phyloP scores from a whole-genome alignment of 2,113 vertebrate genomes.

The Paralichthys olivaceus region DNA sequence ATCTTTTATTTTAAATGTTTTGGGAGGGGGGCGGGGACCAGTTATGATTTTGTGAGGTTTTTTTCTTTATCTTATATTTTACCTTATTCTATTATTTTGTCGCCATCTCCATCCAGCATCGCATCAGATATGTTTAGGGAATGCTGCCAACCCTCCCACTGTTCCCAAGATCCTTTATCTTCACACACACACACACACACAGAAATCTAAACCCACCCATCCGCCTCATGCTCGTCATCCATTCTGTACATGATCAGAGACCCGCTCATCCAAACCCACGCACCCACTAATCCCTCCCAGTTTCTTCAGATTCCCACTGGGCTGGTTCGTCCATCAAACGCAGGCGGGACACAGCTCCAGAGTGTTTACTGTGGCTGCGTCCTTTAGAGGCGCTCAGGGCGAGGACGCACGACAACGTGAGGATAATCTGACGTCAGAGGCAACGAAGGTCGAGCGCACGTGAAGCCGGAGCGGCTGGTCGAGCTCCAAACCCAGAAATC shows the following conservation, averaged over 20 bases:
- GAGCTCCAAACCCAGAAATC: slow-evolving; percentile 42
- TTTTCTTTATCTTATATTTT: slow-evolving; percentile 2
- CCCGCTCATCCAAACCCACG: slow-evolving; percentile 54
- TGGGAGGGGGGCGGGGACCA: slow-evolving; percentile 9
- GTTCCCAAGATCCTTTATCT: slow-evolving; percentile 28
- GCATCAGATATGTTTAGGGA: slow-evolving; percentile 56
- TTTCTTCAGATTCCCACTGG: slow-evolving; percentile 66
- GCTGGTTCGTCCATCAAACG: slow-evolving; percentile 6
- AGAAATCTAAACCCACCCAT: slow-evolving; percentile 24
- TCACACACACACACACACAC: slow-evolving; percentile 6
- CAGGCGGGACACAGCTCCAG: slow-evolving; percentile 2
- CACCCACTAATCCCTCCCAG: slow-evolving; percentile 70
- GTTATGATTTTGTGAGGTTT: slow-evolving; percentile 53
- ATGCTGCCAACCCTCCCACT: slow-evolving; percentile 67
- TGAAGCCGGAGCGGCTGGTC: slow-evolving; percentile 39
- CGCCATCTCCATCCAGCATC: slow-evolving; percentile 66
- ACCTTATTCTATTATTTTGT: slow-evolving; percentile 32
- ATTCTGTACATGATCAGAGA: slow-evolving; percentile 58
- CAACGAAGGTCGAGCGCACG: background rate
- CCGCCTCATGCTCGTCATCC: slow-evolving; percentile 45
- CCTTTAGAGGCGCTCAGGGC: background rate
- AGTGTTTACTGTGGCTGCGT: background rate
- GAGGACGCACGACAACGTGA: too few species aligned
- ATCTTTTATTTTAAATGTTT: slow-evolving; percentile 30
- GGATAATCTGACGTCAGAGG: slow-evolving; percentile 35